Percentiles rank a stretch among this genome's conserved stretches.
Evolutionary conservation across 1,140 invertebrate genomes (phyloP).

Genomic region (Apis dorsata): DNA sequence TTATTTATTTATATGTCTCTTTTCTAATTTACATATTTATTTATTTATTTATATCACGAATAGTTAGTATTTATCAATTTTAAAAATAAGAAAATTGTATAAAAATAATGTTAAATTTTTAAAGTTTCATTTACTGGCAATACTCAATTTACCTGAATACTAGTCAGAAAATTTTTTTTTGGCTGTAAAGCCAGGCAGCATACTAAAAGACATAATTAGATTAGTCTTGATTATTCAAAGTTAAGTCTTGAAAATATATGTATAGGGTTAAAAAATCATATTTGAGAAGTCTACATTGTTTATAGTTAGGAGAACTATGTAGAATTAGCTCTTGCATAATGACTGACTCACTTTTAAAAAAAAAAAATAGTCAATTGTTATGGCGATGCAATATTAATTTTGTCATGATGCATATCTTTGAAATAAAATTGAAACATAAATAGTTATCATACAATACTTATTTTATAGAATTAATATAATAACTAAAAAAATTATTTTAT

Average conservation of each 20-base stretch:
- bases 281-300: constrained; percentile 70
- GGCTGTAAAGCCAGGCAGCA: constrained; percentile 54
- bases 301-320: constrained; percentile 63
- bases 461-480: constrained; percentile 15
- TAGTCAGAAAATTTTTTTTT: constrained; percentile 58
- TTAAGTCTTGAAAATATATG: constrained; percentile 67
- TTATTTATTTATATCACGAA: constrained; percentile 39
- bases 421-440: not conserved
- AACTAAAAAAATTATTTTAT: not conserved
- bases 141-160: constrained; percentile 55
- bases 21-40: constrained; percentile 35
- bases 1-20: constrained; percentile 29
- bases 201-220: constrained; percentile 67
- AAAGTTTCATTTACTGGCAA: constrained; percentile 56
- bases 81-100: constrained; percentile 30
- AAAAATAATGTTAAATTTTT: constrained; percentile 42
- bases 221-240: constrained; percentile 61
- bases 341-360: constrained; percentile 62
- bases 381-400: constrained; percentile 38
- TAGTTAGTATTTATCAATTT: constrained; percentile 45
- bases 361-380: constrained; percentile 56
- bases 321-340: constrained; percentile 65
- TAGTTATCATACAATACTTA: not conserved
- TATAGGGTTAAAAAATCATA: constrained; percentile 65
- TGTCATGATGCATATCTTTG: constrained; percentile 29